phyloP scores from a whole-genome alignment of 92 coral and sea anemone genomes.

The Phenganax marumi region DNA sequence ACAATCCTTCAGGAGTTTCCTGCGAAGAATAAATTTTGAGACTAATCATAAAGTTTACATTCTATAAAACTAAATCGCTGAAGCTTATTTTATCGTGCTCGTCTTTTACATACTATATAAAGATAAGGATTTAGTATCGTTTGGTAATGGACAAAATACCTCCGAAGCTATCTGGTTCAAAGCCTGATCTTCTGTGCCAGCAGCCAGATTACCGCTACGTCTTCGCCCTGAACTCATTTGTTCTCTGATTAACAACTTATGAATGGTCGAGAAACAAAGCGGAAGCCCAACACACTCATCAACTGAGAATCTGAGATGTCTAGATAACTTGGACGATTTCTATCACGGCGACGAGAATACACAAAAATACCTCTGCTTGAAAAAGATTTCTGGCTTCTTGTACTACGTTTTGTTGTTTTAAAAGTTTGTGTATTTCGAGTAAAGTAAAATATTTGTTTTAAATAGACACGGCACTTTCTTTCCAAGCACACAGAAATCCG shows the following conservation, averaged over 20 bases:
- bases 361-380: neutral
- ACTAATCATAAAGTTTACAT: too few species aligned
- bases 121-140: too few species aligned
- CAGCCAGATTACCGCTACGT: conserved; percentile 72
- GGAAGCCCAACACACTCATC: conserved; percentile 24
- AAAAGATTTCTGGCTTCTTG: neutral
- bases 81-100: too few species aligned
- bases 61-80: too few species aligned
- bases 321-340: conserved; percentile 19
- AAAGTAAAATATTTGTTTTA: conserved; percentile 1
- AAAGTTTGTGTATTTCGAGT: neutral
- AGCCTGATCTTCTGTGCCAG: conserved; percentile 94
- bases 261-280: neutral
- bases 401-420: neutral
- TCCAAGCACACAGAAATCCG: conserved; percentile 28
- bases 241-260: neutral
- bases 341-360: neutral
- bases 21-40: too few species aligned
- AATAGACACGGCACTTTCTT: conserved; percentile 14
- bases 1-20: too few species aligned
- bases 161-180: conserved; percentile 95
- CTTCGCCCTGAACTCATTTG: conserved; percentile 70
- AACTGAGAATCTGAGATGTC: conserved; percentile 9
- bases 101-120: too few species aligned
- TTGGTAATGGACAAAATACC: conserved; percentile 55